These are phyloP conservation scores for Dioctria linearis DNA, from an alignment of 2,888 invertebrate genomes.

Conservation along the genomic window DNA sequence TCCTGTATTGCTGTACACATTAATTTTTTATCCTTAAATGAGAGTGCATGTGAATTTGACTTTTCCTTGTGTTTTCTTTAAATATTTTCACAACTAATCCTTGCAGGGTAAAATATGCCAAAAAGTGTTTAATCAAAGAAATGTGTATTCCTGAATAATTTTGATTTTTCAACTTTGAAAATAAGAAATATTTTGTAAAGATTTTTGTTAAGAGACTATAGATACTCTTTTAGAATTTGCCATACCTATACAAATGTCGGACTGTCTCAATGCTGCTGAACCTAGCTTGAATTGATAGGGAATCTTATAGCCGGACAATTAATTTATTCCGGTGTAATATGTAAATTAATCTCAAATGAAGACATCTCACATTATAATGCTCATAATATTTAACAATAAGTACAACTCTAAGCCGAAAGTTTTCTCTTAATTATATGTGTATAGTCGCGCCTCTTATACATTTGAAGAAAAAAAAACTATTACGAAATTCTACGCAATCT, in stretches of 20 bases:
- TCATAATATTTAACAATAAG: constrained; percentile 34
- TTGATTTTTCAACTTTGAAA: constrained; percentile 28
- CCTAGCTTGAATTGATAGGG: not conserved
- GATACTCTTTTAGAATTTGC: constrained; percentile 29
- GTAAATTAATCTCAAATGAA: constrained; percentile 14
- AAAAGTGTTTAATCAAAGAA: constrained; percentile 13
- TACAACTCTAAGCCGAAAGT: constrained; percentile 27
- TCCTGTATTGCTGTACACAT: not conserved
- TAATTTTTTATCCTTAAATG: not conserved
- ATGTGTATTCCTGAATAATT: constrained; percentile 5
- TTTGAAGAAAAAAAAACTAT: not conserved
- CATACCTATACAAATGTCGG: not conserved
- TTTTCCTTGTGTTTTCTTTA: not conserved
- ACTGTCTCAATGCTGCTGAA: not conserved
- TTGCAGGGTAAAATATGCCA: constrained; percentile 31
- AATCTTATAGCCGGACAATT: constrained; percentile 4
- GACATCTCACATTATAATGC: constrained; percentile 38
- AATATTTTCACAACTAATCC: not conserved
- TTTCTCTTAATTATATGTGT: not conserved
- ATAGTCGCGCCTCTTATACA: not conserved
- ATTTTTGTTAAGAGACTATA: not conserved
- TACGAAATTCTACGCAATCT: not conserved
- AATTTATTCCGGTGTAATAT: constrained; percentile 16
- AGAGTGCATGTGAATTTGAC: not conserved
- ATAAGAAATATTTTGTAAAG: constrained; percentile 38